Base-by-base conservation (phyloP, 2,797 vertebrate species). In the Enteromius unitaeniatus region DNA sequence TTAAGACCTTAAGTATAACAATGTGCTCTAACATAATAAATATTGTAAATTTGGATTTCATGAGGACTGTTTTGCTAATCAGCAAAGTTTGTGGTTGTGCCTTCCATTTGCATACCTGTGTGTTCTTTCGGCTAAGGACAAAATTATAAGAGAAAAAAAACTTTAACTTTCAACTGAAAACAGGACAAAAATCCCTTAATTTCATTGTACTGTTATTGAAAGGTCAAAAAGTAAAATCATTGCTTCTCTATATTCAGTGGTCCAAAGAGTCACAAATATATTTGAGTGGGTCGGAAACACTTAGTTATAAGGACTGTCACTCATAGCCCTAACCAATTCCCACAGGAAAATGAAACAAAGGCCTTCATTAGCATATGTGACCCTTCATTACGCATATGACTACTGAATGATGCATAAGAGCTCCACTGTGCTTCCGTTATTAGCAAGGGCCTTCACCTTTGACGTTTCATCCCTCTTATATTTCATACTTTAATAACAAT, bases 401-500 rank as follows among this genome's bases (percentile, higher is more conserved):
- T 67, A 13, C 81, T 76, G 86, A 91, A 88, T 92, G 90, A 90
- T 74, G 86, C 90, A 88, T 92, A 89, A 90, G 86, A 84, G 89
- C 84, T 58, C 26, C 21, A 53, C 84, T 88, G 83, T 91, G 77
- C 91, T 93, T 92, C 90, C 89, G 90, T 92, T 90, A 94, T 95
- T 95, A 95, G 93, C 69, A 85, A 92, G 92, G 93, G 92, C 91
- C 87, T 87, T 93, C 94, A 94, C 95, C 95, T 95, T 92, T 95
- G 89, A 92, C 92, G 94, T 91, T 90, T 88, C 90, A 89, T 88
- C 84, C 42, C 23, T 21, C 28, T 60, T 45, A 62, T 62, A 42
- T 83, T 69, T 58, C 21, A 60, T 68, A 75, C 47, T 55, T 51
- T 11, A 8, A 47, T 79, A 34, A 75, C 15, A 1, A 53, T 26